phyloP scores from a whole-genome alignment of 2,113 vertebrate genomes.

The Calidris pugnax region DNA sequence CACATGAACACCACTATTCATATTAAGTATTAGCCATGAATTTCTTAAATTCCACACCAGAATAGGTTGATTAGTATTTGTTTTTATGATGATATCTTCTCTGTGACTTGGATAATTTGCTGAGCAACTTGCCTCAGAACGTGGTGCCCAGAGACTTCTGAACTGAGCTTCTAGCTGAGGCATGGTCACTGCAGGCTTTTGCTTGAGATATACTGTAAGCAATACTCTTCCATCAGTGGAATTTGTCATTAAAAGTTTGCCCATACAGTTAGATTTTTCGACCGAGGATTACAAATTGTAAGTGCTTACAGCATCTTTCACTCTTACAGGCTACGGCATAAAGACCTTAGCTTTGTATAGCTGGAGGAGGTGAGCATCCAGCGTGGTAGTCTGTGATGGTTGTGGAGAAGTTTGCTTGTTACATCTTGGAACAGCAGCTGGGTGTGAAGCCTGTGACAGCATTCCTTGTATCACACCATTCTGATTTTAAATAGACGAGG shows the following conservation, averaged over 20 bases:
- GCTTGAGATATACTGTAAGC: background rate
- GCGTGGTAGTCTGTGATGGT: background rate
- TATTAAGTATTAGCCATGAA: background rate
- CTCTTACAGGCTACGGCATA: background rate
- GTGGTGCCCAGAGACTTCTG: background rate
- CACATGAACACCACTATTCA: accelerated
- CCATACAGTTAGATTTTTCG: background rate
- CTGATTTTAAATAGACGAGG: background rate
- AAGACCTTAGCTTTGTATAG: background rate
- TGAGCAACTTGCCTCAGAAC: background rate
- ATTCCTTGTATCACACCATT: background rate
- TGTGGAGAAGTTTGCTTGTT: background rate
- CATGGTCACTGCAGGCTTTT: background rate
- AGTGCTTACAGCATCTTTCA: background rate
- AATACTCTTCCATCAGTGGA: background rate
- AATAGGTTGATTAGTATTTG: background rate
- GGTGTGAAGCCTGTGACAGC: background rate
- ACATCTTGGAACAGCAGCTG: background rate
- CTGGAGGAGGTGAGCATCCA: background rate
- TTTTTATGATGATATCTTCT: background rate
- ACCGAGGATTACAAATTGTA: background rate
- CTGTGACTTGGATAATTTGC: background rate
- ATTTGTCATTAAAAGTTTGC: background rate
- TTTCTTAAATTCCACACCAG: background rate
- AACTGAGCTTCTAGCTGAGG: background rate